phyloP scores from a whole-genome alignment of 1,140 invertebrate genomes.

The Philotrypesis tridentata region DNA sequence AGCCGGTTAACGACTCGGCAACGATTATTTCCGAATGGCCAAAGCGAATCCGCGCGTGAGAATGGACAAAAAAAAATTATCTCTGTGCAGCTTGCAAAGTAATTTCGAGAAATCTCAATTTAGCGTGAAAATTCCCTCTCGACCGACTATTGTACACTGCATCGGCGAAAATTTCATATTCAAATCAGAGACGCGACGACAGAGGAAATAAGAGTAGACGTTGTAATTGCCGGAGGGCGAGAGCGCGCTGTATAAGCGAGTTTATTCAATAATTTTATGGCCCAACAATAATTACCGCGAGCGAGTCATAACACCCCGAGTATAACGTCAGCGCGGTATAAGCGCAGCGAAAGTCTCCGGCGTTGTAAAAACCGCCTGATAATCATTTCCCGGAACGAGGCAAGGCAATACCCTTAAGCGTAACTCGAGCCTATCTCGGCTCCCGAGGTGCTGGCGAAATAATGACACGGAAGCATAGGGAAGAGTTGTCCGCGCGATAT shows the following conservation, averaged over 20 bases:
- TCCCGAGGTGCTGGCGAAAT: too few relatives aligned
- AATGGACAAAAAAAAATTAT: background rate
- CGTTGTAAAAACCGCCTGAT: background rate
- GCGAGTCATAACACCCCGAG: background rate
- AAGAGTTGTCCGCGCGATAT: too few relatives aligned
- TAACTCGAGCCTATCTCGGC: too few relatives aligned
- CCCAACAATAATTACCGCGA: background rate
- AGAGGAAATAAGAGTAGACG: background rate
- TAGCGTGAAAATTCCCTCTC: background rate
- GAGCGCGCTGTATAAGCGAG: background rate
- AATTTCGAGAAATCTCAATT: background rate
- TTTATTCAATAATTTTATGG: background rate
- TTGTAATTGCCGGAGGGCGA: background rate
- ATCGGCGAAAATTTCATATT: background rate
- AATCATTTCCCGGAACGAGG: background rate
- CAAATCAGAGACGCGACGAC: background rate
- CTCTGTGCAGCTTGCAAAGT: background rate
- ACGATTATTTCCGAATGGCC: constrained; percentile 1
- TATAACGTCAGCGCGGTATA: background rate
- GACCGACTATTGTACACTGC: background rate
- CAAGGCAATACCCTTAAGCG: too few relatives aligned
- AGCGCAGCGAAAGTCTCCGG: background rate
- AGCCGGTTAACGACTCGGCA: background rate
- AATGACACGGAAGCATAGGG: too few relatives aligned
- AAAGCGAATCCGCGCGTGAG: background rate